Evolutionary conservation across 2,888 invertebrate genomes (phyloP), one percentile per base, ranked within the genome.

Genomic region (Papilio elwesi): DNA sequence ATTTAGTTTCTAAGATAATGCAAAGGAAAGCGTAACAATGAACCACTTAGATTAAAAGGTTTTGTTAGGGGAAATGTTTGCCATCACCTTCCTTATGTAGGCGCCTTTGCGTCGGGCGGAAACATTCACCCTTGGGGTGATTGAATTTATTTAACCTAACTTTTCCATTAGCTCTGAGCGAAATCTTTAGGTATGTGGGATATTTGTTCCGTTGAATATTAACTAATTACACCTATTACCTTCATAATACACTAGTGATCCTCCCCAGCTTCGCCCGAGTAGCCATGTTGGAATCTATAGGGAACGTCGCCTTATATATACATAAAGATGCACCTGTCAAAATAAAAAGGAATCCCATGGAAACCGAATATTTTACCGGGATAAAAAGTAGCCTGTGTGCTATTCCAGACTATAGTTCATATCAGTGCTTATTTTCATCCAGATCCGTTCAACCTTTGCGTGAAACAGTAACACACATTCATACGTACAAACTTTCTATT

Each of bases 121-220:
- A 77, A 82, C 79, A 82, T 55, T 49, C 83, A 82, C 85, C 83
- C 86, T 82, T 77, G 78, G 79, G 81, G 78, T 82, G 83, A 85
- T 83, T 83, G 83, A 84, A 85, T 86, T 86, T 84, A 85, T 83
- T 78, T 83, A 82, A 83, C 83, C 80, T 81, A 80, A 84, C 81
- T 82, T 80, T 79, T 81, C 80, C 80, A 81, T 82, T 81, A 79
- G 76, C 78, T 75, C 75, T 73, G 75, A 78, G 80, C 78, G 80
- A 78, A 78, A 76, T 74, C 74, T 74, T 75, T 75, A 76, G 74
- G 74, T 74, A 76, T 74, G 74, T 74, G 49, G 36, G 52, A 49
- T 66, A 53, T 70, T 70, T 71, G 70, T 48, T 66, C 49, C 36
- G 4, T n/a, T 13, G 49, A 55, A 11, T 65, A 62, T 57, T 57